Conservation (phyloP, 2,113 vertebrate species). For the Paraplagusia blochii region DNA sequence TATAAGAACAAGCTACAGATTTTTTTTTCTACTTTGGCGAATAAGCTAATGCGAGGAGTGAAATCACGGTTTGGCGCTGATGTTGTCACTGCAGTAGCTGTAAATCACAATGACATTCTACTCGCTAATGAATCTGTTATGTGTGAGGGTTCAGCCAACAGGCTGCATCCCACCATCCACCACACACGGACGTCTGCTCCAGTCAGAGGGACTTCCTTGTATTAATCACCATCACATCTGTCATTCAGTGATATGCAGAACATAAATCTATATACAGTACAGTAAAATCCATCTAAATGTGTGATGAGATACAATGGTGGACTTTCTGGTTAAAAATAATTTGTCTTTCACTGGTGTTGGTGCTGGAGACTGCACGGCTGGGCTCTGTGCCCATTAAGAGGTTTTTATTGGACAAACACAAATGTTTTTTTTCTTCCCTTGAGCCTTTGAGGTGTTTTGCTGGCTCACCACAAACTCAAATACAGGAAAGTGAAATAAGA, state of each 20-base stretch:
- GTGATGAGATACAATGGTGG: no score
- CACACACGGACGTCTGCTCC: conserved; percentile 39
- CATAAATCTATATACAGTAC: no score
- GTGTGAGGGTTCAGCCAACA: conserved; percentile 47
- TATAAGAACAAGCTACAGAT: no score
- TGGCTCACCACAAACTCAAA: conserved; percentile 29
- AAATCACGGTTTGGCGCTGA: conserved; percentile 41
- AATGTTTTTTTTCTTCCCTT: conserved; percentile 25
- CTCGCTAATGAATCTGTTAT: conserved; percentile 59
- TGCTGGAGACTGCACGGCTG: not conserved
- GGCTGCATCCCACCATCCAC: conserved; percentile 34
- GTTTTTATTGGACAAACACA: conserved; percentile 30
- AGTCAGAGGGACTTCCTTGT: conserved; percentile 23
- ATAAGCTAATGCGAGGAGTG: conserved; percentile 39
- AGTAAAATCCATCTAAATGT: no score
- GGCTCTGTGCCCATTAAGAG: not conserved
- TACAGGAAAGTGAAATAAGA: conserved; percentile 19
- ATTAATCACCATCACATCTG: conserved; percentile 10
- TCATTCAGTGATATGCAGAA: not conserved
- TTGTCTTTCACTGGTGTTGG: not conserved
- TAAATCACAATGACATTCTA: conserved; percentile 58
- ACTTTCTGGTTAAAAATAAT: not conserved
- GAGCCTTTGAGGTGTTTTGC: conserved; percentile 24
- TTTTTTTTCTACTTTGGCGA: conserved; percentile 41
- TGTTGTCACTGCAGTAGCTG: conserved; percentile 57